Base-by-base conservation (phyloP, 2,797 vertebrate species). In the Notolabrus celidotus region DNA sequence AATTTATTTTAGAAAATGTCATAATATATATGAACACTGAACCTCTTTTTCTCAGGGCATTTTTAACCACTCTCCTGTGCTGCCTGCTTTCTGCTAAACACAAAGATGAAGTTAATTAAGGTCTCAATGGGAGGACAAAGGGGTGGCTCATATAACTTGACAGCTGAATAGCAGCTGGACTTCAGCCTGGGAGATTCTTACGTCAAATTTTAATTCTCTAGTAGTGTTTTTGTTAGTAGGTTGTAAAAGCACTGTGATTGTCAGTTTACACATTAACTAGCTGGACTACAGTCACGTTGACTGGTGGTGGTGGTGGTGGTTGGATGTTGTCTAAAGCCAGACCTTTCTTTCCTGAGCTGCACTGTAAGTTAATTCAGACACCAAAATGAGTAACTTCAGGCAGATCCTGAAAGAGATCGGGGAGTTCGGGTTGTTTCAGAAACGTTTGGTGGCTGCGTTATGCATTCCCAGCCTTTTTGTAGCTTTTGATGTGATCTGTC, bases 341-440 rank as follows among this genome's bases (percentile, higher is more conserved):
- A 65, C 7, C 11, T 47, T 17, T 41, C 7, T 65, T 34, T 47
- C 17, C 17, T n/a, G 12, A 2, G 0, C 34, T 49, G 17, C 61
- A 27, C 11, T 52, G 27, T 15, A 67, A 62, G 14, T 17, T 68
- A 47, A 36, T 23, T 34, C 27, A 5, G 19, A 1, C 0, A 39
- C 25, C 10, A 47, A 70, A 3, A 97, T 97, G 96, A 91, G 90
- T 1, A 84, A 85, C 6, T 84, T 95, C 0, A 79, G 81, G 12
- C 86, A 95, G 53, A 86, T 96, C 63, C 82, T 97, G 43, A 92
- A 86, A 49, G 91, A 87, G 10, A 81, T 94, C 0, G 96, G 95
- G 0, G 95, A 93, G 51, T 97, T 97, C 17, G 96, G 96, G 16
- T 61, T 71, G 0, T 97, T 97, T 66, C 97, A 99, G 89, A 90